Base-by-base conservation (phyloP, 2,888 invertebrate species). In the Ophraella communa region DNA sequence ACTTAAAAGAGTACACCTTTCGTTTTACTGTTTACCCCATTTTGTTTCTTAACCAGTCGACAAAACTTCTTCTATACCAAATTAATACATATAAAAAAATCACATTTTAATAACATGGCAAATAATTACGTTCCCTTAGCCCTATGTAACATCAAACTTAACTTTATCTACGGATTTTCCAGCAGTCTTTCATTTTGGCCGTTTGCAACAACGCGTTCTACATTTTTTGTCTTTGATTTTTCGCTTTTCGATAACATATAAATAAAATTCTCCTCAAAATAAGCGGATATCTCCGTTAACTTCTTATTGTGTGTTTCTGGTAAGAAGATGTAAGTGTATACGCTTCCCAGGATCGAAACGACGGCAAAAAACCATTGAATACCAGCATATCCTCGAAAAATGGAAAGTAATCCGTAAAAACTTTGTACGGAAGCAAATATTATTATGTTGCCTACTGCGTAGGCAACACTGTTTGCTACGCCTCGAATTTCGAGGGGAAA, bases 401-500 rank as follows among this genome's bases (percentile, higher is more conserved):
- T 53, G 4, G 69, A 59, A 18, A 76, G 71, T 35, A 84, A 62
- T 2, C 76, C 73, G 56, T 79, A 74, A 74, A 86, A 87, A 62
- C 82, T 82, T 71, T 87, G 86, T 1, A 88, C 82, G 0, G 87
- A 84, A 0, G 82, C 79, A 72, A 87, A 88, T 86, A 88, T 86
- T 1, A 87, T 77, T 30, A 86, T 68, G 72, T 87, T 86, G 2
- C 86, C 87, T 70, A 85, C 79, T 39, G 85, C 84, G 74, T 86
- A 86, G 35, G 85, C 83, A 53, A 87, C 80, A 7, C 87, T 86
- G 69, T 87, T 87, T 0, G 87, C 87, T 11, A 87, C 79, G 2
- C 87, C 87, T n/a, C 88, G 82, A 44, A 87, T 87, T 67, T 87
- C 86, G 3, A 86, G 82, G 0, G 87, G 87, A 72, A 86, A 87